These are phyloP conservation scores for Epirrhoe alternata DNA, from an alignment of 2,888 invertebrate species.

Conservation along the genomic window DNA sequence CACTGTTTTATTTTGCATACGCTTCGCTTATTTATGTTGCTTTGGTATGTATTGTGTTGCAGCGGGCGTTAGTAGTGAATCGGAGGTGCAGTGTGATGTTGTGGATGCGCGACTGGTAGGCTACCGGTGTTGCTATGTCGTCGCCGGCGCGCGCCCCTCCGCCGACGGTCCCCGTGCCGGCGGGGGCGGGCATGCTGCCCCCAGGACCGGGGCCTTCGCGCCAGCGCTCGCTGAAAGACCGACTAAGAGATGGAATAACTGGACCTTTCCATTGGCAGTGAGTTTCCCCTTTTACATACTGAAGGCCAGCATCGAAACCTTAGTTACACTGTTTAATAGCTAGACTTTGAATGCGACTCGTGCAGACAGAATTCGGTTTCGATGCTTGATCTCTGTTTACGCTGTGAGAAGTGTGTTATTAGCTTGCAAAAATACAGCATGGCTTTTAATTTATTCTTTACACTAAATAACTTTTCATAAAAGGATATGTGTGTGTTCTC, in stretches of 20 bases:
- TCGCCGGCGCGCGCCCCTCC: constrained; percentile 75
- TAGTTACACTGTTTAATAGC: constrained; percentile 8
- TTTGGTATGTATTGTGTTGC: constrained; percentile 80
- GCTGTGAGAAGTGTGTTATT: constrained; percentile 33
- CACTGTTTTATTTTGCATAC: constrained; percentile 53
- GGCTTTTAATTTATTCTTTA: constrained; percentile 34
- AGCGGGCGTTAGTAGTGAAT: constrained; percentile 77
- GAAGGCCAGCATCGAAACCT: constrained; percentile 27
- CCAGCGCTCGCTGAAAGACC: constrained; percentile 91
- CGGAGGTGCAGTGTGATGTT: constrained; percentile 66
- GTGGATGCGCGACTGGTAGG: constrained; percentile 58
- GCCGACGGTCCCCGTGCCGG: constrained; percentile 59
- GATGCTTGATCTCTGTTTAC: constrained; percentile 30
- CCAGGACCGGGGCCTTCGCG: constrained; percentile 86
- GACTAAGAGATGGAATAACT: constrained; percentile 91
- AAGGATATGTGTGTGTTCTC: neutral
- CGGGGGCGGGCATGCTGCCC: constrained; percentile 78
- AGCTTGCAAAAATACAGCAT: constrained; percentile 38
- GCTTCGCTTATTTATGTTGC: constrained; percentile 81
- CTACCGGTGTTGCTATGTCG: constrained; percentile 64
- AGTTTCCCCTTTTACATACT: constrained; percentile 72
- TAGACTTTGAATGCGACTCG: neutral
- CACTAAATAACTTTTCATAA: neutral
- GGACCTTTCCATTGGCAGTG: constrained; percentile 93
- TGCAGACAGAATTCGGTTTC: constrained; percentile 29